A percentile compares a stretch with the other conserved stretches of the same genome.
phyloP scores from a whole-genome alignment of 2,888 invertebrate genomes.

The Scaptomyza cyrtandrae region DNA sequence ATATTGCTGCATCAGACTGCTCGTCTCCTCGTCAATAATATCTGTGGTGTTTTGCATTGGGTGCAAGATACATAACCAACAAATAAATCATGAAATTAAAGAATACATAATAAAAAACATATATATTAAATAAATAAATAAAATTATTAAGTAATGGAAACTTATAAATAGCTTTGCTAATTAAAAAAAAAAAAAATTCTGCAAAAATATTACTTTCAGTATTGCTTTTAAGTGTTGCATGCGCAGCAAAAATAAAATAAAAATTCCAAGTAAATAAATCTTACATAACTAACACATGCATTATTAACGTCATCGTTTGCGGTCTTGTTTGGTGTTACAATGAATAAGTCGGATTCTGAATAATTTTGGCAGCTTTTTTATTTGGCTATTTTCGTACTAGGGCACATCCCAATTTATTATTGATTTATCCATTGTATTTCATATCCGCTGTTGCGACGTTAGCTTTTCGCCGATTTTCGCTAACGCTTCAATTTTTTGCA shows the following conservation, averaged over 20 bases:
- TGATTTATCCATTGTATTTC: slow-evolving; percentile 16
- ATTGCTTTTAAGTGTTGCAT: neutral
- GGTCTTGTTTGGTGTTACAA: slow-evolving; percentile 11
- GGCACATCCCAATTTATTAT: slow-evolving; percentile 22
- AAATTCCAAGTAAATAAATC: neutral
- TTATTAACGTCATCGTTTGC: slow-evolving; percentile 10
- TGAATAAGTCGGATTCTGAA: slow-evolving; percentile 27
- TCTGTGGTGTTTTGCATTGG: slow-evolving; percentile 55
- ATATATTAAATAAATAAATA: slow-evolving; percentile 1
- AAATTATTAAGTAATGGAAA: neutral
- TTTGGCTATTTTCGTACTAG: slow-evolving; percentile 9
- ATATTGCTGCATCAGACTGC: slow-evolving; percentile 82
- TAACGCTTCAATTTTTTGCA: slow-evolving; percentile 39
- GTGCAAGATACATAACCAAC: slow-evolving; percentile 7
- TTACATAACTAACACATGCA: neutral
- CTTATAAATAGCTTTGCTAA: neutral
- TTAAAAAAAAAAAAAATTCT: neutral
- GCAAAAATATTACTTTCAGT: too few species aligned
- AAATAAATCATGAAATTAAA: slow-evolving; percentile 32
- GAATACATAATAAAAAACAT: slow-evolving; percentile 7
- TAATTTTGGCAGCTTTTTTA: slow-evolving; percentile 22
- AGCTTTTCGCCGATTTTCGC: slow-evolving; percentile 15
- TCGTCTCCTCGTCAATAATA: slow-evolving; percentile 82
- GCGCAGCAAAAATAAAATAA: neutral
- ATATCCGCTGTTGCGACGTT: slow-evolving; percentile 30